Percentiles rank a stretch among this genome's conserved stretches.
phyloP scores from a whole-genome alignment of 2,113 vertebrate species.

The Oplegnathus fasciatus region DNA sequence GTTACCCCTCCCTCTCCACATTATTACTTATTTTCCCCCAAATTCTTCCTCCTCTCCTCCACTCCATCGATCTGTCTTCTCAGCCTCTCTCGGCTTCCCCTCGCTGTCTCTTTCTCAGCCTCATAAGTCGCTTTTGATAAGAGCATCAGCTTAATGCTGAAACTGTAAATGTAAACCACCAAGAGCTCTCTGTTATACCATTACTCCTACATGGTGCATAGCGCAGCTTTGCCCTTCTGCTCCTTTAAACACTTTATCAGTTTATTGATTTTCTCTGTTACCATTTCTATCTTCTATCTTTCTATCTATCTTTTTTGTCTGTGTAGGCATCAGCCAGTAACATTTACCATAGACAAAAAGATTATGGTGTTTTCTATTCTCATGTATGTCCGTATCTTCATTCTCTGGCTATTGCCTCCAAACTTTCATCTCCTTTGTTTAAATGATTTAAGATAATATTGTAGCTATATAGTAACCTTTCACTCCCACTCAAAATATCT shows the following conservation, averaged over 20 bases:
- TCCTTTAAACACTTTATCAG: conserved; percentile 14
- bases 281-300: neutral
- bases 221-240: conserved; percentile 2
- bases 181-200: neutral
- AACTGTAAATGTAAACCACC: conserved; percentile 43
- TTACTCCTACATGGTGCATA: conserved; percentile 8
- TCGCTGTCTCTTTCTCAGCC: conserved; percentile 22
- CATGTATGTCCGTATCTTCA: neutral
- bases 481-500: neutral
- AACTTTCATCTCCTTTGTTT: neutral
- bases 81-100: conserved; percentile 22
- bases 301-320: conserved; percentile 4
- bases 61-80: conserved; percentile 23
- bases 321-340: neutral
- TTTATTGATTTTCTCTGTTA: conserved; percentile 42
- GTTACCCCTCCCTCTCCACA: neutral
- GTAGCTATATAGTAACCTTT: neutral
- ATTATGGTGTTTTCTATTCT: neutral
- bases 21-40: neutral
- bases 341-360: neutral
- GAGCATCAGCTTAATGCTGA: conserved; percentile 31
- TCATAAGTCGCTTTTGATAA: conserved; percentile 30
- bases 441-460: neutral
- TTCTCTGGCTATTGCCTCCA: neutral
- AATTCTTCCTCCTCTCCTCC: conserved; percentile 2